Conservation (phyloP, 2,797 vertebrate species). For the Gorsachius magnificus region DNA sequence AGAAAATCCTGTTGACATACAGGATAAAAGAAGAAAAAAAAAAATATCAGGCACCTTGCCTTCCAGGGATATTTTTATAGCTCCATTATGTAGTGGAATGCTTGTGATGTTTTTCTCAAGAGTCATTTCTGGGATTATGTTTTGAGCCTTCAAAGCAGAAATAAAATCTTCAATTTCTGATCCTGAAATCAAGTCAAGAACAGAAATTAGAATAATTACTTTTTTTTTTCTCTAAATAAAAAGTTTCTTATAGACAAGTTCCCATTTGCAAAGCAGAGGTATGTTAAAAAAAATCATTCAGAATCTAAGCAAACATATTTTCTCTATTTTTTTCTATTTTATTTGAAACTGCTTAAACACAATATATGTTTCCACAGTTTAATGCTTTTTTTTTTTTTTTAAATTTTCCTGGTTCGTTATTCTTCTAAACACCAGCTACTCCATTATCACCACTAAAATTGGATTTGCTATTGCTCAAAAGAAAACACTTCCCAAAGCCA, state of each 20-base stretch:
- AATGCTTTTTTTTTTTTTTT: too few species aligned
- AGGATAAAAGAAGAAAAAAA: neutral
- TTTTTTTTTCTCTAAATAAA: neutral
- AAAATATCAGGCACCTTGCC: slow-evolving; percentile 75
- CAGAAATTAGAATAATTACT: neutral
- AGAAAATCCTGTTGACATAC: neutral
- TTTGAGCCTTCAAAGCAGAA: slow-evolving; percentile 81
- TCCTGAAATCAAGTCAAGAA: slow-evolving; percentile 67
- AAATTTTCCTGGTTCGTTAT: neutral
- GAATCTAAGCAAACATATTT: neutral
- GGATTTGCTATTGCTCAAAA: neutral
- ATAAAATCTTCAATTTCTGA: slow-evolving; percentile 85
- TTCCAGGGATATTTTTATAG: slow-evolving; percentile 83
- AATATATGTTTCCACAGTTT: fast-evolving
- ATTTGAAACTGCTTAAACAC: neutral
- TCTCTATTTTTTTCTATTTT: neutral
- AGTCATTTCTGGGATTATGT: slow-evolving; percentile 84
- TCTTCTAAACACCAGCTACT: neutral
- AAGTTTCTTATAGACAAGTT: neutral
- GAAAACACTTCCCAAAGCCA: neutral
- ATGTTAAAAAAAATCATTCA: neutral
- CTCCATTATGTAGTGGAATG: slow-evolving; percentile 82
- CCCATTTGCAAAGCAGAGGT: neutral
- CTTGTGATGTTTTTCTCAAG: slow-evolving; percentile 77
- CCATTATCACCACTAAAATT: neutral